Conservation (phyloP, 2,888 invertebrate genomes). For the Galerucella nymphaeae region DNA sequence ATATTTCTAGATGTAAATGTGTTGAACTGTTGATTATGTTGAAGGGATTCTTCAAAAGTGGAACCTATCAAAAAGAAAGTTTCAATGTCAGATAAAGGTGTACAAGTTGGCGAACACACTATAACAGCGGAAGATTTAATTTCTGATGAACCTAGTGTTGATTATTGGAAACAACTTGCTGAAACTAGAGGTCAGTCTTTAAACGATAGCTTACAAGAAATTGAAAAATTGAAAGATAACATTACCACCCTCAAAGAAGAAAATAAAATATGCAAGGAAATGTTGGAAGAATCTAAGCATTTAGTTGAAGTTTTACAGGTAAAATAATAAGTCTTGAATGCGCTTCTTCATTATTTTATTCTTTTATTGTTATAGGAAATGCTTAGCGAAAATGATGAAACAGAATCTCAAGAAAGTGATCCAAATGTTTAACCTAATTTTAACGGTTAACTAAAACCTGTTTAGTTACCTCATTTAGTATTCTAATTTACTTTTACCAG, state of each 20-base stretch:
- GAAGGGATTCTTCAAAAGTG: slow-evolving; percentile 44
- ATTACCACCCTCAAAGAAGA: slow-evolving; percentile 69
- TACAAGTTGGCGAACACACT: slow-evolving; percentile 70
- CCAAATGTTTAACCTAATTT: slow-evolving; percentile 4
- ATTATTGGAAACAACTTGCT: slow-evolving; percentile 82
- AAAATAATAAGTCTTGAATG: slow-evolving; percentile 43
- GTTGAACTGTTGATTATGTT: slow-evolving; percentile 26
- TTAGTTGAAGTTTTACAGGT: slow-evolving; percentile 82
- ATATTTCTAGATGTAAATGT: neutral
- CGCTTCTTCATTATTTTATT: neutral
- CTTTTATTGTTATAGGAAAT: slow-evolving; percentile 37
- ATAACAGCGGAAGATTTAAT: slow-evolving; percentile 78
- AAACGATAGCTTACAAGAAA: slow-evolving; percentile 79
- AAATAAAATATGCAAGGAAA: slow-evolving; percentile 74
- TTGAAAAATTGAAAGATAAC: slow-evolving; percentile 70
- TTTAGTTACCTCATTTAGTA: neutral
- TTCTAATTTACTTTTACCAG: slow-evolving; percentile 1
- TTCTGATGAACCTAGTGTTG: slow-evolving; percentile 75
- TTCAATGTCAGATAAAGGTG: slow-evolving; percentile 68
- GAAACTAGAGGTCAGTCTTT: slow-evolving; percentile 79
- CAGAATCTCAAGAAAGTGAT: slow-evolving; percentile 16
- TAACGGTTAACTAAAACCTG: neutral
- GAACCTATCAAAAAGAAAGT: slow-evolving; percentile 61
- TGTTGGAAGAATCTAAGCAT: slow-evolving; percentile 80
- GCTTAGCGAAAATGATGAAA: slow-evolving; percentile 39